Evolutionary conservation across 1,140 invertebrate genomes (phyloP).

Genomic region (Temnothorax curvispinosus): DNA sequence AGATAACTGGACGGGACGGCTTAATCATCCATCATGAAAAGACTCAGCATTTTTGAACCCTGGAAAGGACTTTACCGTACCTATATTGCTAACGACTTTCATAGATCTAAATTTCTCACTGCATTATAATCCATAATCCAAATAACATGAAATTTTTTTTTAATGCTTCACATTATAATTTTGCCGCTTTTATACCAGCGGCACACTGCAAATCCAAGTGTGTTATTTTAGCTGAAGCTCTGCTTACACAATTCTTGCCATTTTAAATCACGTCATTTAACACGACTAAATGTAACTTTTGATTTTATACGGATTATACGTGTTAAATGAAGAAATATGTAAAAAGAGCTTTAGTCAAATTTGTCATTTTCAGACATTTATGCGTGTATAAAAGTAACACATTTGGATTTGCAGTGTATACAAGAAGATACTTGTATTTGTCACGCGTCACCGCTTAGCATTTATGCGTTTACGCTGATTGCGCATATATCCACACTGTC

Average conservation of each 20-base stretch:
- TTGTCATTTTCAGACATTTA: too few species aligned
- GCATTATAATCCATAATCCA: not conserved
- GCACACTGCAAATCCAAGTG: too few species aligned
- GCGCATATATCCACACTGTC: not conserved
- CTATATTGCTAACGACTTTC: not conserved
- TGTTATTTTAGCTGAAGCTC: too few species aligned
- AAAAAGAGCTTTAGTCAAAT: too few species aligned
- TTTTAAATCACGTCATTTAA: too few species aligned
- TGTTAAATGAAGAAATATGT: too few species aligned
- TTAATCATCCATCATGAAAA: conserved; percentile 9
- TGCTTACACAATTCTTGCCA: too few species aligned
- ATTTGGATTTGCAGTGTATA: too few species aligned
- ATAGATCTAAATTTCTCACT: not conserved
- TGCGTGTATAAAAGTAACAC: too few species aligned
- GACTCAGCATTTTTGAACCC: not conserved
- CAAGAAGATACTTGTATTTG: not conserved
- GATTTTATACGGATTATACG: too few species aligned
- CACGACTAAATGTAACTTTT: too few species aligned
- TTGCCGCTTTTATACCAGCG: not conserved
- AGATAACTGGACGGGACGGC: not conserved
- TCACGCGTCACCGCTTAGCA: not conserved
- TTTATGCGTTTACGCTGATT: not conserved
- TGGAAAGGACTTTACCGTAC: not conserved
- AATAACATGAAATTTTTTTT: not conserved
- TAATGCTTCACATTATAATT: not conserved